phyloP scores from a whole-genome alignment of 1,140 invertebrate genomes.

The Lordiphosa clarofinis region DNA sequence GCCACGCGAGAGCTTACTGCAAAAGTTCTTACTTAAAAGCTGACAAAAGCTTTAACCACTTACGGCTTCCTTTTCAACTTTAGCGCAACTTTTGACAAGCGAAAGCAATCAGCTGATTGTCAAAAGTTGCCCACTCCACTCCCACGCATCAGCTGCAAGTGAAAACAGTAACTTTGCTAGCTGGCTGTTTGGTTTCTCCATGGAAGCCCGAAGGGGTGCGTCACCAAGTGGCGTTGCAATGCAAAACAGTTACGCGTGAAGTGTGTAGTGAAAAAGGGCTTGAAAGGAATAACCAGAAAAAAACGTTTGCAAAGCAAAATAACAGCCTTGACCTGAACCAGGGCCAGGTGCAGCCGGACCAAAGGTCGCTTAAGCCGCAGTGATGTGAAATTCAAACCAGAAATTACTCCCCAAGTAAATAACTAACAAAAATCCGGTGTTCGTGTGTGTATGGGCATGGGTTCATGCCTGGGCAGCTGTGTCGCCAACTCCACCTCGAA shows the following conservation, averaged over 20 bases:
- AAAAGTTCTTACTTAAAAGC: conserved; percentile 12
- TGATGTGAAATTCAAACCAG: conserved; percentile 21
- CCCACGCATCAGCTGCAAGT: conserved; percentile 31
- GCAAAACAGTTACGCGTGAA: conserved; percentile 50
- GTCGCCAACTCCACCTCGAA: conserved; percentile 23
- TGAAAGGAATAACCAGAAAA: conserved; percentile 36
- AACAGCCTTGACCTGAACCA: conserved; percentile 53
- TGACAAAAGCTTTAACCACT: conserved; percentile 27
- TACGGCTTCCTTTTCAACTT: conserved; percentile 46
- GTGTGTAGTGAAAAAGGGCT: conserved; percentile 44
- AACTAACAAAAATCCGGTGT: conserved; percentile 5
- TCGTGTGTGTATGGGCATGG: conserved; percentile 40
- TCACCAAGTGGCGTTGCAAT: conserved; percentile 60
- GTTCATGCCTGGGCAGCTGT: conserved; percentile 69
- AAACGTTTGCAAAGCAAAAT: conserved; percentile 5
- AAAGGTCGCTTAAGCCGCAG: conserved; percentile 3
- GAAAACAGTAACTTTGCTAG: conserved; percentile 42
- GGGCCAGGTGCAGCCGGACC: conserved; percentile 23
- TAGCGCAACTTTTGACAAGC: conserved; percentile 25
- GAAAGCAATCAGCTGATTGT: conserved; percentile 50
- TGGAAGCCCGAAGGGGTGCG: conserved; percentile 56
- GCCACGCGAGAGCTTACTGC: background rate
- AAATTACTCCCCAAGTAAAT: background rate
- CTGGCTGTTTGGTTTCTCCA: conserved; percentile 33
- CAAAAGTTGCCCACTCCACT: conserved; percentile 30